These are phyloP conservation scores for Silurus aristotelis DNA, from an alignment of 2,797 vertebrate genomes.

Conservation along the genomic window DNA sequence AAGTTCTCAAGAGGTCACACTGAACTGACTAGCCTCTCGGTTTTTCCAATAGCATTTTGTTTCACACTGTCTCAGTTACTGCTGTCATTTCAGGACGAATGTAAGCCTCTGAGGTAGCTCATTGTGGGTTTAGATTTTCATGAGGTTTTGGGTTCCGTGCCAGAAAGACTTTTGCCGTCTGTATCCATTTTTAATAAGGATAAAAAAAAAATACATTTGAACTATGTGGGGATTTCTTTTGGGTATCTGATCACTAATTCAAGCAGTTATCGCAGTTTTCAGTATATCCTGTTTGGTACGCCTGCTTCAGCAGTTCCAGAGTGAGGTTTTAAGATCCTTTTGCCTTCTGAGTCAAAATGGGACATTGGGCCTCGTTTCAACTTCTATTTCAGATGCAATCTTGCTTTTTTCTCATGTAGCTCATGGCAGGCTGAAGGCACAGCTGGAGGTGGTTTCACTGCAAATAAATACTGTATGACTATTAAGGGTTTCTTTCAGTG, in stretches of 20 bases:
- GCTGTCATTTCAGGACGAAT: background rate
- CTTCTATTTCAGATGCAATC: constrained; percentile 33
- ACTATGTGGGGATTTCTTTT: constrained; percentile 10
- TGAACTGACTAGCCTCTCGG: constrained; percentile 1
- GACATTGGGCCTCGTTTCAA: constrained; percentile 7
- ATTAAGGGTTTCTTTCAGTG: background rate
- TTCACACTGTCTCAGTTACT: background rate
- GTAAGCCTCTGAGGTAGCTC: constrained; percentile 14
- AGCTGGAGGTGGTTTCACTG: constrained; percentile 3
- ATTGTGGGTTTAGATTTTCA: background rate
- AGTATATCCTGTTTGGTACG: background rate
- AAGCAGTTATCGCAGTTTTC: constrained; percentile 23
- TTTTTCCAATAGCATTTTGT: constrained; percentile 8
- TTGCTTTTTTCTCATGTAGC: constrained; percentile 20
- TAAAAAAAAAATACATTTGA: constrained; percentile 7
- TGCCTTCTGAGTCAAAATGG: constrained; percentile 2
- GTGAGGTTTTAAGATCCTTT: background rate
- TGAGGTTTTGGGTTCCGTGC: constrained; percentile 15
- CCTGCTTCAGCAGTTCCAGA: constrained; percentile 3
- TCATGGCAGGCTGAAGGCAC: constrained; percentile 21
- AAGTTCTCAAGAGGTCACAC: background rate
- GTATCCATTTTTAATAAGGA: constrained; percentile 6
- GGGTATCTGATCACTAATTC: constrained; percentile 10
- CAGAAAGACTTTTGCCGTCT: background rate
- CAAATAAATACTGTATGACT: background rate